These are phyloP conservation scores for Oxyura jamaicensis DNA, from an alignment of 2,113 vertebrate species.

Conservation along the genomic window DNA sequence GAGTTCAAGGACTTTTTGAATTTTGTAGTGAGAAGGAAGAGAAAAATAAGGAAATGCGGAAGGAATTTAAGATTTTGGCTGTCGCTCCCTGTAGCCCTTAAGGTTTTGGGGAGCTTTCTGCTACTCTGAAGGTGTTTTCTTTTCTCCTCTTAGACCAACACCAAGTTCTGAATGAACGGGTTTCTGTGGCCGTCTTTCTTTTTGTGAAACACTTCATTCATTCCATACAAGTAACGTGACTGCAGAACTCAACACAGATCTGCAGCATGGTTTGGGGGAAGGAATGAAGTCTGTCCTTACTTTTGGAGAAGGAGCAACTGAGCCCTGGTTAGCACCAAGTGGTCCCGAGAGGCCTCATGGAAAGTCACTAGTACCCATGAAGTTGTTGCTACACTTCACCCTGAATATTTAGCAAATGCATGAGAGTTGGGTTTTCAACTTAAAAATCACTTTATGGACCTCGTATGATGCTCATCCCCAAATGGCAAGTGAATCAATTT, in stretches of 20 bases:
- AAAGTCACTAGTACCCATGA: background rate
- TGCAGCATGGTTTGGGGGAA: background rate
- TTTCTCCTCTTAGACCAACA: background rate
- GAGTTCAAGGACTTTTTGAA: background rate
- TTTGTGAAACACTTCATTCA: background rate
- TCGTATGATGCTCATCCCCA: background rate
- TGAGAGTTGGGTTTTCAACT: background rate
- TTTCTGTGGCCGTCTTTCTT: background rate
- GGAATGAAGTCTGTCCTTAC: rapidly evolving
- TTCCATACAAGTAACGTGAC: background rate
- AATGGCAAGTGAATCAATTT: background rate
- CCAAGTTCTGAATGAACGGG: background rate
- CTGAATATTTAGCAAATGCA: background rate
- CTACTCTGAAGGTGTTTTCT: background rate
- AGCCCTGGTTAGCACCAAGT: background rate
- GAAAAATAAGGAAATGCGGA: background rate
- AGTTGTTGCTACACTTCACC: background rate
- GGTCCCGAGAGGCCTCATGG: background rate
- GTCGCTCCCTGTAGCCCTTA: background rate
- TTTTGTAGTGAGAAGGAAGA: background rate
- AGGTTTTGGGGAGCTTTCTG: background rate
- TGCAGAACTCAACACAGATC: background rate
- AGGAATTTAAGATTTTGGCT: background rate
- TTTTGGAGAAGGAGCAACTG: background rate
- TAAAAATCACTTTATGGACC: background rate